These are phyloP conservation scores for Drosophila mettleri DNA, from an alignment of 2,888 invertebrate genomes.

Conservation along the genomic window DNA sequence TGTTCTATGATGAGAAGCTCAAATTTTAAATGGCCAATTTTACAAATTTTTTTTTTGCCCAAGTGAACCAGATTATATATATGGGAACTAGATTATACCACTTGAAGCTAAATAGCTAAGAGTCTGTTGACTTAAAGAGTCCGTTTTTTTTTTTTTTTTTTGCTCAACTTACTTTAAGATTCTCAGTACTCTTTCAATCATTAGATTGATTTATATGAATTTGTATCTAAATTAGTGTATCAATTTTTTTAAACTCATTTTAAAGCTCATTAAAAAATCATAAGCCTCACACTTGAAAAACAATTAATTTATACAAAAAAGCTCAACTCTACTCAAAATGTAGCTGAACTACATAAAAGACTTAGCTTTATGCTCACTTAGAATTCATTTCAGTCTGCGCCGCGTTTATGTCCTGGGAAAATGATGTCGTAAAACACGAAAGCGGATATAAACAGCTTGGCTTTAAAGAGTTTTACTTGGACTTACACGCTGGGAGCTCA, in stretches of 20 bases:
- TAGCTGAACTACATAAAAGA: not conserved
- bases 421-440: slow-evolving; percentile 6
- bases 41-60: too few relatives aligned
- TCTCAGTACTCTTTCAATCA: too few relatives aligned
- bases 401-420: not conserved
- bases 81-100: too few relatives aligned
- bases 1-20: too few relatives aligned
- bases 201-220: too few relatives aligned
- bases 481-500: slow-evolving; percentile 12
- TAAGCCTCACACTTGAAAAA: not conserved
- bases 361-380: not conserved
- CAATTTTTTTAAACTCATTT: not conserved
- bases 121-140: too few relatives aligned
- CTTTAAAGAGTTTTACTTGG: slow-evolving; percentile 15
- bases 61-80: too few relatives aligned
- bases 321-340: not conserved
- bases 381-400: not conserved
- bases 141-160: too few relatives aligned
- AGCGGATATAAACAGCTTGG: not conserved
- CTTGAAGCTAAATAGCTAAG: too few relatives aligned
- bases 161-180: too few relatives aligned
- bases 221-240: not conserved
- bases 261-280: not conserved
- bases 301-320: not conserved
- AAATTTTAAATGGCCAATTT: too few relatives aligned